These are phyloP conservation scores for Eilema griseolum DNA, from an alignment of 2,888 invertebrate species.

Conservation along the genomic window DNA sequence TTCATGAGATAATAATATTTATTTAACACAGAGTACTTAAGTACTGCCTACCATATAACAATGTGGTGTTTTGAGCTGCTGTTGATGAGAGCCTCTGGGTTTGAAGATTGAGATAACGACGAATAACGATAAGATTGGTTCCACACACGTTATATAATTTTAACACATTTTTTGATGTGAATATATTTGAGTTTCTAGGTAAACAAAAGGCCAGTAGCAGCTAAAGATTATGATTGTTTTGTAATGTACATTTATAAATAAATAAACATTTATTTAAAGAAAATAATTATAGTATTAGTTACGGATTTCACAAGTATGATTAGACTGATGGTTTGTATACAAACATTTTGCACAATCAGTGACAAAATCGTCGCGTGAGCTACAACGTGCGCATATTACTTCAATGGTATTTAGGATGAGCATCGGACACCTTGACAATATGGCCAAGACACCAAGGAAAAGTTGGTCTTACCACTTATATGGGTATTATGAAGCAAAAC, in stretches of 20 bases:
- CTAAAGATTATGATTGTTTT: neutral
- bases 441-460: too few relatives aligned
- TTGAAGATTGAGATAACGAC: neutral
- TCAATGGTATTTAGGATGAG: too few relatives aligned
- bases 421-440: too few relatives aligned
- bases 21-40: neutral
- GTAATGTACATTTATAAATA: neutral
- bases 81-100: neutral
- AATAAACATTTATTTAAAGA: neutral
- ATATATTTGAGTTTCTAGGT: neutral
- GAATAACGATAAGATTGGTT: neutral
- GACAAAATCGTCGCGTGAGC: neutral
- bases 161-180: neutral
- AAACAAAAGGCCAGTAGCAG: neutral
- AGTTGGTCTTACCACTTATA: neutral
- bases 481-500: neutral
- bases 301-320: slow-evolving; percentile 1
- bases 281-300: neutral
- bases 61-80: neutral
- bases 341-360: neutral
- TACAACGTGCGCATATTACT: neutral
- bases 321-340: neutral
- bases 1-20: neutral
- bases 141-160: neutral
- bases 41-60: neutral